Base-by-base conservation (phyloP, 2,113 vertebrate genomes). In the Varanus komodoensis region DNA sequence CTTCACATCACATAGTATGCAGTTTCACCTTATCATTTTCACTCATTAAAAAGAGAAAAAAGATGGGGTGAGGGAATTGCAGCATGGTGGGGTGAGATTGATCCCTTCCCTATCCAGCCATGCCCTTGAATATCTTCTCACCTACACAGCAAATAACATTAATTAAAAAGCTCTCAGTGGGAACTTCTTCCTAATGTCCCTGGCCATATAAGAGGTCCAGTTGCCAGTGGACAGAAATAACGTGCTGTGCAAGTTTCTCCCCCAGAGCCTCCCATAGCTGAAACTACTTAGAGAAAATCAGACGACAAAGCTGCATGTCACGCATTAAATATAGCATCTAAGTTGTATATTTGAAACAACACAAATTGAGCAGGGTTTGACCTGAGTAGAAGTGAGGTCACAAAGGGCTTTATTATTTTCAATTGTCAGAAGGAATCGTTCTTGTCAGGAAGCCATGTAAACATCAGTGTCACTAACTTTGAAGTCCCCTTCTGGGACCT, bases 371-470 rank as follows among this genome's bases (percentile, higher is more conserved):
- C 79, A 25, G 14, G 84, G 57, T 69, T 79, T 89, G 83, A 89
- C 74, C 82, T 85, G 48, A 69, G 74, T 79, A 34, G 23, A 52
- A n/a, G 21, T 69, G 48, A 84, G 79, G 48, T 85, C 82, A 90
- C 11, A 17, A 38, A 69, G 23, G 44, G 25, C 50, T 89, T 84
- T 54, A 69, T 89, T 89, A 84, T 90, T 86, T 90, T 86, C 83
- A 71, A 25, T 86, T 90, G 89, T 90, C 84, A 86, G 89, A 69
- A 89, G 75, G 89, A 85, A 80, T 79, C n/a, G 1, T 85, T 90
- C 83, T 90, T 86, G 83, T 86, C 74, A 80, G 75, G 69, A 85
- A 86, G 83, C 89, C 64, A 80, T 79, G 52, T 90, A 90, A 86
- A 90, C 89, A 86, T 80, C n/a, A 71, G 54, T 86, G 74, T 75